Evolutionary conservation across 2,888 invertebrate genomes (phyloP).

Genomic region (Drosophila paranaensis): DNA sequence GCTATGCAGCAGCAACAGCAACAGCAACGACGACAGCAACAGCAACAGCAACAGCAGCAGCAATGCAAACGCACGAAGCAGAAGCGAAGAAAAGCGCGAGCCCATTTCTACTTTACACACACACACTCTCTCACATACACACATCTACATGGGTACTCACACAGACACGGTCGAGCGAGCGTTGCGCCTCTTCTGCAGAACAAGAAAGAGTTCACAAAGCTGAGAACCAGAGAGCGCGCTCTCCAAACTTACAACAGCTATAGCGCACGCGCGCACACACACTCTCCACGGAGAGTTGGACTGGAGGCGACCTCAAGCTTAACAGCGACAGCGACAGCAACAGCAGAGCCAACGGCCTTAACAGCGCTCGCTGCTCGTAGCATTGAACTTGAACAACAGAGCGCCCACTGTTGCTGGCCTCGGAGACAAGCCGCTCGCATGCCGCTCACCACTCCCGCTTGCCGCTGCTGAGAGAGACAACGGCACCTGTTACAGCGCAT

Average conservation of each 20-base stretch:
- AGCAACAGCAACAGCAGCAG: slow-evolving; percentile 13
- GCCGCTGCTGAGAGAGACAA: slow-evolving; percentile 46
- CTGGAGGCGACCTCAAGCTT: slow-evolving; percentile 30
- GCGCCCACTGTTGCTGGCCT: slow-evolving; percentile 32
- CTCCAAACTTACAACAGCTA: slow-evolving; percentile 58
- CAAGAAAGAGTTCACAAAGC: slow-evolving; percentile 50
- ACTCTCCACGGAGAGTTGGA: slow-evolving; percentile 53
- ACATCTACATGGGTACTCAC: slow-evolving; percentile 10
- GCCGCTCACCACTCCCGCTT: no score
- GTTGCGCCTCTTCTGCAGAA: slow-evolving; percentile 52
- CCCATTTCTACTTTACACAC: slow-evolving; percentile 70
- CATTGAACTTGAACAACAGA: slow-evolving; percentile 73
- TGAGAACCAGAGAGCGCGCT: slow-evolving; percentile 52
- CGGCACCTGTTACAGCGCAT: slow-evolving; percentile 71
- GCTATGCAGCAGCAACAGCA: slow-evolving; percentile 36
- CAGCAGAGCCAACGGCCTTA: slow-evolving; percentile 4
- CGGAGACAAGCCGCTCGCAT: not conserved
- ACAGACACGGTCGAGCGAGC: slow-evolving; percentile 51
- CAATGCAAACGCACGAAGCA: slow-evolving; percentile 63
- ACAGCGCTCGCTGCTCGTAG: slow-evolving; percentile 54
- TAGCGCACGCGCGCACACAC: slow-evolving; percentile 34
- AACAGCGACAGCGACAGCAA: slow-evolving; percentile 35
- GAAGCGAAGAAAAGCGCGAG: slow-evolving; percentile 66
- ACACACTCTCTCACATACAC: slow-evolving; percentile 6
- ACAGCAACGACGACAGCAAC: slow-evolving; percentile 18